Evolutionary conservation across 2,888 invertebrate genomes (phyloP).

Genomic region (Noctua janthina): DNA sequence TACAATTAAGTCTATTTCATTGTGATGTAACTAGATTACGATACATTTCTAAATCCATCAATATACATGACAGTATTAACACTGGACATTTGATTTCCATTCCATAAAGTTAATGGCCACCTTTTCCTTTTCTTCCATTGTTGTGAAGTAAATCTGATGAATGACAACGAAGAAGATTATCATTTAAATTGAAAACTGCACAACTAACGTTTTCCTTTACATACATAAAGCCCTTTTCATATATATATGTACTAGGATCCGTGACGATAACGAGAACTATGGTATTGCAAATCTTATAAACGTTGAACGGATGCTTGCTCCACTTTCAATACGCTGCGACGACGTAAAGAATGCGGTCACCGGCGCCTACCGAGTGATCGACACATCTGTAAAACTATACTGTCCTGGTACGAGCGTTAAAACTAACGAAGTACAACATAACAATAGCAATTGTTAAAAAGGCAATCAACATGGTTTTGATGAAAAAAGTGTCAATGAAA

Average conservation of each 20-base stretch:
- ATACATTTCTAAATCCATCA: constrained; percentile 14
- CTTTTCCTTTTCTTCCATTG: constrained; percentile 31
- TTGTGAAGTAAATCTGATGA: constrained; percentile 41
- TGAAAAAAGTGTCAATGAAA: constrained; percentile 55
- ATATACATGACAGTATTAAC: constrained; percentile 28
- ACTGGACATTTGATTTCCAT: constrained; percentile 44
- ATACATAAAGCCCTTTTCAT: constrained; percentile 23
- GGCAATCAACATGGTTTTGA: constrained; percentile 37
- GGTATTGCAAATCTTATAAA: constrained; percentile 77
- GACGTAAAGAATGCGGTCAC: constrained; percentile 86
- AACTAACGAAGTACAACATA: constrained; percentile 36
- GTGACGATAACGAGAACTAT: constrained; percentile 70
- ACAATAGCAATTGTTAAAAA: constrained; percentile 62
- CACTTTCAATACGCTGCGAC: constrained; percentile 80
- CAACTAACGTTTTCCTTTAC: constrained; percentile 19
- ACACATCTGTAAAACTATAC: constrained; percentile 70
- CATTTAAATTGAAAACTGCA: constrained; percentile 52
- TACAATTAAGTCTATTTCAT: constrained; percentile 21
- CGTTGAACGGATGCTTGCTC: constrained; percentile 83
- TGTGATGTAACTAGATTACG: constrained; percentile 46
- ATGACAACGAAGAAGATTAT: constrained; percentile 46
- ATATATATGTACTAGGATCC: constrained; percentile 61
- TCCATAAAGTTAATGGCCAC: constrained; percentile 38
- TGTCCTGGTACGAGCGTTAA: constrained; percentile 69
- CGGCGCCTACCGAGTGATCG: constrained; percentile 74